A percentile compares a stretch with the other conserved stretches of the same genome.
Conservation (phyloP, 2,888 invertebrate genomes). For the Cecidostiba fungosa region DNA sequence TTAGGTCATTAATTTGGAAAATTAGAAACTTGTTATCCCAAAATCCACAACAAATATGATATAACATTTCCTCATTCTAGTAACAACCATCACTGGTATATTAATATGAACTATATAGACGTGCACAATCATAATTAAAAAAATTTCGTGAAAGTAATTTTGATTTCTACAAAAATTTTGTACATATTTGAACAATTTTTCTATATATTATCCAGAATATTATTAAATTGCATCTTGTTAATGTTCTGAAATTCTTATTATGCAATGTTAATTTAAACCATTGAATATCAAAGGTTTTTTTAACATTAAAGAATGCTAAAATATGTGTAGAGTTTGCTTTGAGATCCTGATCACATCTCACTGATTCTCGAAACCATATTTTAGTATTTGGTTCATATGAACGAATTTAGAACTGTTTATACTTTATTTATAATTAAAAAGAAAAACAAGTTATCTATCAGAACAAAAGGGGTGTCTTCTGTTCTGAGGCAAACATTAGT, state of each 20-base stretch:
- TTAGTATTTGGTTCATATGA: constrained; percentile 35
- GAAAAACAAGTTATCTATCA: neutral
- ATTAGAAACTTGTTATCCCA: neutral
- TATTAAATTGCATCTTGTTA: neutral
- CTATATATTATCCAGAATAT: neutral
- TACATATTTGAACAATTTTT: neutral
- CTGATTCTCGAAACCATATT: constrained; percentile 58
- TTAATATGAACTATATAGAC: neutral
- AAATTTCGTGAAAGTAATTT: neutral
- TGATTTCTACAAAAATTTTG: neutral
- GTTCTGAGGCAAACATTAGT: neutral
- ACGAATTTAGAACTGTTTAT: neutral
- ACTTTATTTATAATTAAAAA: neutral
- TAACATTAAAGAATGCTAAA: constrained; percentile 38
- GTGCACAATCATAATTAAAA: neutral
- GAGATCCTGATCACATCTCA: constrained; percentile 77
- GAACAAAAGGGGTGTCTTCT: neutral
- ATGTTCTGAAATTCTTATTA: neutral
- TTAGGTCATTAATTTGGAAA: constrained; percentile 17
- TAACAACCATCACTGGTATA: neutral
- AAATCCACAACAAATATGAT: neutral
- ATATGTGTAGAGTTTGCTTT: constrained; percentile 67
- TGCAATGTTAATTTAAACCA: neutral
- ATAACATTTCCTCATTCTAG: neutral
- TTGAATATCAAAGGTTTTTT: neutral